Evolutionary conservation across 2,113 vertebrate genomes (phyloP), one percentile per base, ranked within the genome.

Genomic region (Menidia beryllina): DNA sequence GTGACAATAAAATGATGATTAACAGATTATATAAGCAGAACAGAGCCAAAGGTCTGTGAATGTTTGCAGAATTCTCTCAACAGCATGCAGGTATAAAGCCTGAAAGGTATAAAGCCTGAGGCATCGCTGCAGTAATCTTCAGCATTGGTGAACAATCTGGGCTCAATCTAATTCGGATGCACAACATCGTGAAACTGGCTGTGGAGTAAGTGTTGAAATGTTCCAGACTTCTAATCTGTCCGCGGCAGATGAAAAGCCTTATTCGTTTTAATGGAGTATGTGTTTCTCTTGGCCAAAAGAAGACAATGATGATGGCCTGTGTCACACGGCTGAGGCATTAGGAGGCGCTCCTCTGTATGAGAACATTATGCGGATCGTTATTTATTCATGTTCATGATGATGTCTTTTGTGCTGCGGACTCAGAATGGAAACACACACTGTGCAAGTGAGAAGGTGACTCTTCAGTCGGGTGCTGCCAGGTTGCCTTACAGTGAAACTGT

Each of bases 301-400:
- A 73, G 69, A 61, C 8, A 39, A 56, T 83, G 77, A 89, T 84
- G 83, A 79, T 83, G 83, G 85, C 86, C 76, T 81, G 30, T 72
- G 64, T 72, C 65, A 36, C 62, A 50, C 49, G 47, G 67, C 27
- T 25, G 62, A 61, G 48, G 23, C 52, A 51, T 17, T 52, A 52
- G 47, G 59, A 54, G 26, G 43, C 55, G 50, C 66, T 72, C 73
- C 61, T 48, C 75, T 58, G 48, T 50, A 51, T 76, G 53, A 58
- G 70, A 77, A 65, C 69, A 43, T 70, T 82, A 77, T 81, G 60
- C 68, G 57, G 20, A 54, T 34, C 36, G 34, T 91, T 88, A 91
- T 87, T 79, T 21, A 86, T 64, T 59, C 1, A 52, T 69, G 63
- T 57, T 74, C 75, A 76, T 20, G 57, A 45, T 21, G 57, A 45